These are phyloP conservation scores for Coracopsis vasa DNA, from an alignment of 2,113 vertebrate species.

Conservation along the genomic window DNA sequence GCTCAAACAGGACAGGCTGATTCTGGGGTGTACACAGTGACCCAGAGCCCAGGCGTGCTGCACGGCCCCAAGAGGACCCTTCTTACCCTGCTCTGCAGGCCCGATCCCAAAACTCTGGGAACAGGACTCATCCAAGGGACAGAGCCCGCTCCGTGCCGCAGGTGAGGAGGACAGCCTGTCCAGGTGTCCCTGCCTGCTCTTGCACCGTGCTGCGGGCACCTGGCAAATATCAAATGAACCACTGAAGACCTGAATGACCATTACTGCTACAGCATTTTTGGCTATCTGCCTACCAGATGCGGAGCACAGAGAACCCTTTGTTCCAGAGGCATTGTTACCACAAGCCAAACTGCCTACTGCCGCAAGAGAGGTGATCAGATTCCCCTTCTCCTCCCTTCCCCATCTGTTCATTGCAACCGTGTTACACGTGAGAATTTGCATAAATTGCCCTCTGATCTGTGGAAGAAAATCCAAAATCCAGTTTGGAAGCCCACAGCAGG, in stretches of 20 bases:
- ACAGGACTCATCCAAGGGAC: neutral
- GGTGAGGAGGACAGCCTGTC: neutral
- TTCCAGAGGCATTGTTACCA: slow-evolving; percentile 61
- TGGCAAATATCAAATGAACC: slow-evolving; percentile 50
- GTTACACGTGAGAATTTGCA: slow-evolving; percentile 55
- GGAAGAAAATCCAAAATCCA: slow-evolving; percentile 66
- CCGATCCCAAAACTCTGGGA: neutral
- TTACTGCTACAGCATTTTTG: neutral
- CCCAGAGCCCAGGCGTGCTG: neutral
- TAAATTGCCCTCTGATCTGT: slow-evolving; percentile 62
- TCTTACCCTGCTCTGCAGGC: neutral
- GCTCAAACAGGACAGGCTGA: neutral
- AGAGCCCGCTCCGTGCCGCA: neutral
- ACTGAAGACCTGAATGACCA: slow-evolving; percentile 49
- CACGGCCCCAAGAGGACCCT: accelerated
- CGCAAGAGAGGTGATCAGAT: slow-evolving; percentile 65
- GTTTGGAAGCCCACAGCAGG: slow-evolving; percentile 49
- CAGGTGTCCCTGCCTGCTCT: neutral
- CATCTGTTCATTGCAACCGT: slow-evolving; percentile 60
- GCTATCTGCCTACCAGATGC: slow-evolving; percentile 62
- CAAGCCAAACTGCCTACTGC: slow-evolving; percentile 54
- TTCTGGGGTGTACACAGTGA: neutral
- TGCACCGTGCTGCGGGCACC: neutral
- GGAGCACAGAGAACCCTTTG: slow-evolving; percentile 66
- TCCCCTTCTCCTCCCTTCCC: slow-evolving; percentile 64